A percentile compares a stretch with the other conserved stretches of the same genome.
Evolutionary conservation across 2,797 vertebrate species (phyloP).

Genomic region (Ctenosaura bakeri): DNA sequence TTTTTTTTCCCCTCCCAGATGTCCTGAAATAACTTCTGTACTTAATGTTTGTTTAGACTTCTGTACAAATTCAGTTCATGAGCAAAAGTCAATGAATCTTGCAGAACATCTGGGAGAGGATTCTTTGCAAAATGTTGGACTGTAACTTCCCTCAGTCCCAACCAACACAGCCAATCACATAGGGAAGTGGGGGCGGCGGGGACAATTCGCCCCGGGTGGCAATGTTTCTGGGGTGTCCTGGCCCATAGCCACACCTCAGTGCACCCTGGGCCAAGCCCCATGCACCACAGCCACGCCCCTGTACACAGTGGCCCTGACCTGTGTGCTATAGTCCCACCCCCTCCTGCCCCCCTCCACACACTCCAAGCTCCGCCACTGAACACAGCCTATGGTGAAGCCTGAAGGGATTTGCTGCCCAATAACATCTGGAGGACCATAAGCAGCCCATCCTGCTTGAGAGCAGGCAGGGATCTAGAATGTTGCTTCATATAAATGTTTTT

Average conservation of each 20-base stretch:
- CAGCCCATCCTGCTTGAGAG: neutral
- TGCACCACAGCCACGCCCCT: too few species aligned
- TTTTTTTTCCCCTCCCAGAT: neutral
- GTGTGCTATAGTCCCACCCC: too few species aligned
- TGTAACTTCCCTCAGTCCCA: neutral
- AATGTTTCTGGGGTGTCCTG: too few species aligned
- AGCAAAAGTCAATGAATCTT: neutral
- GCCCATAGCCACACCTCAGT: too few species aligned
- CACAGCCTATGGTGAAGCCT: neutral
- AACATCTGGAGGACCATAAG: neutral
- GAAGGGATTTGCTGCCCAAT: neutral
- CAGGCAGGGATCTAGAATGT: neutral
- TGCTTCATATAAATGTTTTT: neutral
- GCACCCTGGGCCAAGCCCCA: too few species aligned
- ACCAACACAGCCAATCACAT: neutral
- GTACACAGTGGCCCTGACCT: too few species aligned
- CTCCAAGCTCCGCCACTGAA: neutral
- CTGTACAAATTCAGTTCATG: neutral
- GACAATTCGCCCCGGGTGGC: too few species aligned
- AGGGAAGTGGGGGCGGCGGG: too few species aligned
- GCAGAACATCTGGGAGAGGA: neutral
- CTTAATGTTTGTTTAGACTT: neutral
- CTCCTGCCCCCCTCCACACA: too few species aligned
- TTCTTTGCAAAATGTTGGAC: neutral
- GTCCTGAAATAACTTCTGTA: neutral